Base-by-base conservation (phyloP, 2,797 vertebrate genomes). In the Oreortyx pictus region DNA sequence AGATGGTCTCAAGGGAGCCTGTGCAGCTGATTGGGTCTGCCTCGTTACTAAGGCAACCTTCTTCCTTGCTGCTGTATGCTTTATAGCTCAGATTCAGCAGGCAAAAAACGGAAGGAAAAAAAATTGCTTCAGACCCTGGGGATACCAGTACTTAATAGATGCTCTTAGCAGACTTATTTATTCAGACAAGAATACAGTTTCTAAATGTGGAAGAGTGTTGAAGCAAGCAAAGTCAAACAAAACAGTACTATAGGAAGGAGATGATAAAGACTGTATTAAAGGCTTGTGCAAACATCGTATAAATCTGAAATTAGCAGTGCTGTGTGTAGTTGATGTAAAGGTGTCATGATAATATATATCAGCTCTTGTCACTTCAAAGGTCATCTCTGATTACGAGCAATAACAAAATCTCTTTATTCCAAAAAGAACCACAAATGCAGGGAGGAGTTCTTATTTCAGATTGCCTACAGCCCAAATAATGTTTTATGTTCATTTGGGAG, bases 41-140 rank as follows among this genome's bases (percentile, higher is more conserved):
- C 92, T 86, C 4, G 97, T 99, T 97, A 95, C 98, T 98, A 98
- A 97, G 98, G 98, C 97, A 98, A 99, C 98, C 93, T 10, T 96
- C 97, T 97, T 97, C 94, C 97, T 97, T 89, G 97, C 97, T 16
- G 84, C 94, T 98, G 31, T 94, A 59, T 96, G 94, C 94, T 97
- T 96, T 97, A 94, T 95, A 97, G 96, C 95, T 97, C 96, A 97
- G 84, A 94, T 97, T 96, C 92, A 96, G 82, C 90, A 95, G 92
- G 95, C 84, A 96, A 96, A 80, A 83, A 93, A 85, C 22, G 52
- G 70, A 91, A 7, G 31, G 72, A 73, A 82, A 17, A 81, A 65
- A 78, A 27, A 64, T 35, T 67, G 65, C 57, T 95, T 90, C 89
- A 86, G 86, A 92, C 90, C 75, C 89, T 86, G 80, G 92, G 89